Evolutionary conservation across 2,888 invertebrate genomes (phyloP).

Genomic region (Dasysyrphus albostriatus): DNA sequence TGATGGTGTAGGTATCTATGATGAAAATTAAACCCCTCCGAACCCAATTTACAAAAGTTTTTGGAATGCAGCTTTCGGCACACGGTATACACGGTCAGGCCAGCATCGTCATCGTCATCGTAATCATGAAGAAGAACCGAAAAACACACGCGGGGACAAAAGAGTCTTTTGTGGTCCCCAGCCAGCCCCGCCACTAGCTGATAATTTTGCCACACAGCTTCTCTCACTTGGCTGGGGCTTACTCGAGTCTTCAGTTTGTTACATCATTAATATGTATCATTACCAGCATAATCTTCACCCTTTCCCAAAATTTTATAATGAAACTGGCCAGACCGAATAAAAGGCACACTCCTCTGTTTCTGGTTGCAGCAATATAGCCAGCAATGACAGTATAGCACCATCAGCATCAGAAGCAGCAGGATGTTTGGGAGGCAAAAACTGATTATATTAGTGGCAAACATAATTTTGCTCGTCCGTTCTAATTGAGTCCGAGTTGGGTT

Average conservation of each 20-base stretch:
- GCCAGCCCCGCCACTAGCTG: not conserved
- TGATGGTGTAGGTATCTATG: not conserved
- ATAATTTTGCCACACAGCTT: conserved; percentile 60
- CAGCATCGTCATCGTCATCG: not conserved
- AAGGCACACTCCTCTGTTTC: conserved; percentile 14
- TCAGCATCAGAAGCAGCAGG: conserved; percentile 32
- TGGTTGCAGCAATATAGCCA: not conserved
- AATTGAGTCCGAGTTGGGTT: conserved; percentile 71
- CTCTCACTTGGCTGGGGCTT: conserved; percentile 31
- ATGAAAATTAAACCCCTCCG: conserved; percentile 12
- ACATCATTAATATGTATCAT: conserved; percentile 76
- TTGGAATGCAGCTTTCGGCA: conserved; percentile 31
- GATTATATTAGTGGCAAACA: conserved; percentile 75
- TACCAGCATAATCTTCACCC: conserved; percentile 71
- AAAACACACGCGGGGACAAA: conserved; percentile 29
- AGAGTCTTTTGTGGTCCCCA: conserved; percentile 28
- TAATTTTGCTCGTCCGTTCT: conserved; percentile 69
- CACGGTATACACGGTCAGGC: not conserved
- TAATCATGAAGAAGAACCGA: conserved; percentile 5
- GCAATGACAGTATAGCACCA: conserved; percentile 11
- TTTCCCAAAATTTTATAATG: not conserved
- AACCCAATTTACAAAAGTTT: conserved; percentile 43
- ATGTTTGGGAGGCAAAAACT: conserved; percentile 62
- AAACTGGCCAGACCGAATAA: conserved; percentile 22
- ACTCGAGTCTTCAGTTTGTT: conserved; percentile 52